These are phyloP conservation scores for Aselliscus stoliczkanus DNA, from an alignment of 2,797 vertebrate genomes.

Conservation along the genomic window DNA sequence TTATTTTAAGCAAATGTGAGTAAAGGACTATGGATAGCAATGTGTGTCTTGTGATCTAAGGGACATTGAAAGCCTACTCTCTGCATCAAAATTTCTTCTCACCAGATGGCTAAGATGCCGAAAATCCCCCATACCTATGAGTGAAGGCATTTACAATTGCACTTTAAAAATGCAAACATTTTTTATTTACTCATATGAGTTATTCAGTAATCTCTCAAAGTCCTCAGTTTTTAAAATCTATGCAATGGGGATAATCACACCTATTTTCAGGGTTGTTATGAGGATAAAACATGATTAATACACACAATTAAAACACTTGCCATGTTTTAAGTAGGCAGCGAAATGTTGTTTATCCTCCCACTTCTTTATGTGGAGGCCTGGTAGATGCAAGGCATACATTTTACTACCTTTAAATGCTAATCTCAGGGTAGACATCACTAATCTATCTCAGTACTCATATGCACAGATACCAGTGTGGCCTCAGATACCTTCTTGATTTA, in stretches of 20 bases:
- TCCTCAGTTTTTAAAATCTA: not conserved
- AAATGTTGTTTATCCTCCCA: not conserved
- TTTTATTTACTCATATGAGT: not conserved
- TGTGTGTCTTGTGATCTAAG: not conserved
- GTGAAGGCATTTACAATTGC: not conserved
- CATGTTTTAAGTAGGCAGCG: not conserved
- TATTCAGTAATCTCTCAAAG: not conserved
- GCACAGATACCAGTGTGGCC: not conserved
- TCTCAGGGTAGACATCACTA: not conserved
- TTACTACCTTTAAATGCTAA: not conserved
- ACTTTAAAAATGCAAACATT: not conserved
- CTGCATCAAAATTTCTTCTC: not conserved
- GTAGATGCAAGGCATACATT: not conserved
- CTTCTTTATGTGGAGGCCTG: not conserved
- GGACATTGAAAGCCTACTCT: not conserved
- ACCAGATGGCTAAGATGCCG: not conserved
- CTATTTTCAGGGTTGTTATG: not conserved
- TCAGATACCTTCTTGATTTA: not conserved
- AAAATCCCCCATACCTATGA: not conserved
- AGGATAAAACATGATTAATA: not conserved
- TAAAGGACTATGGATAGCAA: not conserved
- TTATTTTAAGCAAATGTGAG: not conserved
- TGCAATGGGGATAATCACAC: not conserved
- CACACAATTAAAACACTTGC: not conserved
- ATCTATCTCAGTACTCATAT: not conserved